Base-by-base conservation (phyloP, 2,888 invertebrate species). In the Erebia ligea region DNA sequence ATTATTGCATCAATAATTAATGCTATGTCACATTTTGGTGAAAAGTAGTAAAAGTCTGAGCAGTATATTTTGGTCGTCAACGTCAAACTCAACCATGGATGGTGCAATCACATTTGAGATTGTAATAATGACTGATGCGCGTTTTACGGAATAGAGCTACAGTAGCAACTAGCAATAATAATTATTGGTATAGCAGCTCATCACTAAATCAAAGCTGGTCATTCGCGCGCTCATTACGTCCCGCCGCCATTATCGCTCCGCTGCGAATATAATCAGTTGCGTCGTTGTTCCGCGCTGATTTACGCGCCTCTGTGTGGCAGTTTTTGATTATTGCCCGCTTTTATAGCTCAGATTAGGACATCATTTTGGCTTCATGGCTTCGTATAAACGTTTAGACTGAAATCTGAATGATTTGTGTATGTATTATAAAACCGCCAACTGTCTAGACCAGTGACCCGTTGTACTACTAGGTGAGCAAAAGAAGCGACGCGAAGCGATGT, bases 131-230 rank as follows among this genome's bases (percentile, higher is more conserved):
- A 25, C 25, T 25, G 25, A 25, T 25, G 3, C 25, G 3, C 25
- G 25, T 25, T 25, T 25, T 25, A 25, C 25, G 25, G 25, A 45
- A 45, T 10, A 45, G 11, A 45, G 42, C 11, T 11, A 50, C 50
- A 19, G 81, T 81, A 79, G 82, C 84, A 88, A 25, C 2, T 25
- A 25, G 25, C 25, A 25, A 25, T 25, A 25, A 25, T 25, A 25
- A 86, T 90, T 88, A 90, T 90, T 88, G 88, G 86, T 86, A 87
- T 90, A 89, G 89, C 89, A 88, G 84, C 86, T 82, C 82, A 84
- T 88, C 89, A 88, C 90, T 90, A 91, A 91, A 91, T 91, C 91
- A 91, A 89, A 89, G 82, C 85, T 81, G 21, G 67, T 82, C 81
- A 85, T 89, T 87, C 87, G 81, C 81, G 80, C 81, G 78, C 88